Base-by-base conservation (phyloP, 2,888 invertebrate species). In the Mythimna vitellina region DNA sequence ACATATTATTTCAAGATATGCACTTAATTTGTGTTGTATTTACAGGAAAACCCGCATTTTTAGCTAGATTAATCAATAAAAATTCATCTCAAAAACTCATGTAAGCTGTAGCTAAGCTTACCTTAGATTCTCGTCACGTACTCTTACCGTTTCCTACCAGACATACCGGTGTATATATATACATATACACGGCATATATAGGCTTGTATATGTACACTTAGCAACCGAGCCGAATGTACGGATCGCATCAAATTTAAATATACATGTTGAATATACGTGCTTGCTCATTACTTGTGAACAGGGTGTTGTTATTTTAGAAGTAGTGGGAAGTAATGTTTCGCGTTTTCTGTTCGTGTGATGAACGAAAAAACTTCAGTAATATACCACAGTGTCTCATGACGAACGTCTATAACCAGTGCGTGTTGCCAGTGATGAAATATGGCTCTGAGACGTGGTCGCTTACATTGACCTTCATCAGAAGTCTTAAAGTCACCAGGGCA, bases 171-270 rank as follows among this genome's bases (percentile, higher is more conserved):
- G 56, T 75, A 70, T 57, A 35, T 35, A 35, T 35, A 56, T 63
- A 67, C 42, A 63, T 73, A 57, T 57, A 71, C 51, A 69, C 17
- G 5, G n/a, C 62, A 20, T 62, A 63, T 73, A 62, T 57, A 69
- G 66, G 65, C 58, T 56, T 60, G 46, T 25, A 65, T 46, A 77
- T 61, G 10, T 72, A 78, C 76, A 82, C 82, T 81, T 65, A 81
- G 82, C 54, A 58, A 54, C n/a, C 57, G 7, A 65, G 81, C 32
- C 70, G 76, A 77, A 72, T 84, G 81, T 83, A 82, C 80, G 73
- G 76, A 70, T 87, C 85, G 89, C 88, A 92, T 92, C 92, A 93
- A 91, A 94, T 95, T 95, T 95, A 94, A 95, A 95, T 95, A 95
- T 94, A 94, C 94, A 94, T 93, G 73, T 89, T 82, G 86, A 85